These are phyloP conservation scores for Ephestia elutella DNA, from an alignment of 1,140 invertebrate species.

Conservation along the genomic window DNA sequence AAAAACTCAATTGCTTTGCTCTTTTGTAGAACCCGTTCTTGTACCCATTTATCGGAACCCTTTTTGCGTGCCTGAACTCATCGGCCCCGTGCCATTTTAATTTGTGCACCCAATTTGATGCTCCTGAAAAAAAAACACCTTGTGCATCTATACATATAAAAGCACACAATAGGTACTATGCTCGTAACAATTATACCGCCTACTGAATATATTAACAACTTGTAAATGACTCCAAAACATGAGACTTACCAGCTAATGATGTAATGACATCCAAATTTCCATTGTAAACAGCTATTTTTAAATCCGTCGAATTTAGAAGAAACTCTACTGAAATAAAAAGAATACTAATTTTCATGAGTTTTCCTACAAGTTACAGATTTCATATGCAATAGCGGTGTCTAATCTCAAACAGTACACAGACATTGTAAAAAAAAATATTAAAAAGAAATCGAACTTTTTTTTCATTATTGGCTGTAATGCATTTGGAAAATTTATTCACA, in stretches of 20 bases:
- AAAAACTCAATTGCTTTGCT: constrained; percentile 41
- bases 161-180: too few species aligned
- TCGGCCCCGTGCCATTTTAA: constrained; percentile 47
- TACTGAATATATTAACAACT: not conserved
- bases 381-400: too few species aligned
- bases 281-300: constrained; percentile 59
- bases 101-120: constrained; percentile 59
- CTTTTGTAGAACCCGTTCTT: constrained; percentile 55
- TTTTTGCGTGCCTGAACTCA: constrained; percentile 37
- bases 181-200: not conserved
- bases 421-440: too few species aligned
- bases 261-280: constrained; percentile 59
- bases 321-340: constrained; percentile 51
- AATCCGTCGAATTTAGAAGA: constrained; percentile 42
- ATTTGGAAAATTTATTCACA: too few species aligned
- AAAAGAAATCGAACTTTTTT: too few species aligned
- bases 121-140: constrained; percentile 28
- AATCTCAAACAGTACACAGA: too few species aligned
- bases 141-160: too few species aligned
- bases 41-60: constrained; percentile 35
- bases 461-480: too few species aligned
- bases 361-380: too few species aligned
- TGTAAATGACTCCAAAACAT: not conserved
- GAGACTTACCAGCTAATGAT: constrained; percentile 48
- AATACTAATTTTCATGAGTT: not conserved